Evolutionary conservation across 1,140 invertebrate species (phyloP), one percentile per base, ranked within the genome.

Genomic region (Aphaenogaster rudis): DNA sequence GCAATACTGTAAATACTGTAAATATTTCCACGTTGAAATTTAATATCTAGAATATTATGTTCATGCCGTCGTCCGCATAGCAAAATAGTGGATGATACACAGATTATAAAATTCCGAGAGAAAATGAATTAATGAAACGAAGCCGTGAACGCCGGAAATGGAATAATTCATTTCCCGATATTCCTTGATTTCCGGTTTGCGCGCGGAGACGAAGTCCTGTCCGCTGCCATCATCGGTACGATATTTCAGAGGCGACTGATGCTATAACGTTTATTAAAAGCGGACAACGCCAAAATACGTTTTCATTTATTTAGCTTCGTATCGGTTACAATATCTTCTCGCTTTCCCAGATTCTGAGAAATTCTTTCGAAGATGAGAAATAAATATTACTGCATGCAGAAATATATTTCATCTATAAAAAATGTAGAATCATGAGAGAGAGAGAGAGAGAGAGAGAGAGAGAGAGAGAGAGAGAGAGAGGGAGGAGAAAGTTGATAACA

Each of bases 81-180:
- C 13, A 11, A 39, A 33, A 11, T 15, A 45, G 0, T 21, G 28
- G 15, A 21, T 11, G 39, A 77, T 50, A 13, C 33, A 61, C 61
- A 87, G 36, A 77, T 54, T 63, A 66, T 4, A 36, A 42, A 54
- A 61, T 50, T 69, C 4, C 11, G 61, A 54, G 71, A 39, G 45
- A 33, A 87, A n/a, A 64, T 36, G 61, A 85, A 66, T 59, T 61
- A 81, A 69, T 69, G 77, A 90, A 87, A 79, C 76, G 79, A 80
- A 76, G 64, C 76, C 42, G 74, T 88, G 85, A 88, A 74, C 80
- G 84, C 66, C 92, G 92, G 93, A 93, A 93, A 94, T 93, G 82
- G 85, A 88, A 90, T 93, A 93, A 94, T 90, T 93, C 91, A 91
- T 93, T 93, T 90, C 74, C 90, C 92, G 84, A 94, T 94, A 93